Evolutionary conservation across 1,140 invertebrate genomes (phyloP), one percentile per base, ranked within the genome.

Genomic region (Drosophila pectinifera): DNA sequence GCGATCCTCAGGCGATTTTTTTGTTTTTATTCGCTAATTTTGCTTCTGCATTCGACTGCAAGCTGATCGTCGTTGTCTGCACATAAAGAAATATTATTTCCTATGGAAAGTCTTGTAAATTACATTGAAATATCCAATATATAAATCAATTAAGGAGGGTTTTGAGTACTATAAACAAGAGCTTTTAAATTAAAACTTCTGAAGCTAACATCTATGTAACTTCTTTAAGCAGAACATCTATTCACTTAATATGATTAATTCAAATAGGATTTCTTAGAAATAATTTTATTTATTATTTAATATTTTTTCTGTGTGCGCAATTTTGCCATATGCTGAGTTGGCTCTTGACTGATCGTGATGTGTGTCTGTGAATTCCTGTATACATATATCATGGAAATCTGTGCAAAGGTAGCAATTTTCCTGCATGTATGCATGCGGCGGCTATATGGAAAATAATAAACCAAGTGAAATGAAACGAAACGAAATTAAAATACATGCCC

Each of bases 321-420:
- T 55, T 53, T 68, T 51, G 67, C 84, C 83, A 88, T 88, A 75
- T 89, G 84, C 84, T 89, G 80, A 88, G 73, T 79, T 88, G 76
- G 73, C 84, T 89, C 67, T 77, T 70, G 81, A 63, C 65, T 73
- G 85, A 90, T 90, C 85, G 85, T 85, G 72, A 90, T 90, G 83
- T 90, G 83, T 81, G 68, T 70, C 55, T 73, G 51, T 68, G 22
- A 76, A 49, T 36, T 3, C 49, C 13, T 51, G 34, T 59, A 49
- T 14, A 28, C 16, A 16, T 43, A 45, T 42, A 55, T 69, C 31
- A 22, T 69, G 38, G 36, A 62, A 74, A 59, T 62, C 80, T 80
- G 70, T 86, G 81, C 86, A 82, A 90, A 90, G 86, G 85, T 90
- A 90, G 86, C 86, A 90, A 90, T 90, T 90, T 90, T 90, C 85